Conservation (phyloP, 1,140 invertebrate genomes). For the Drosophila paulistorum region DNA sequence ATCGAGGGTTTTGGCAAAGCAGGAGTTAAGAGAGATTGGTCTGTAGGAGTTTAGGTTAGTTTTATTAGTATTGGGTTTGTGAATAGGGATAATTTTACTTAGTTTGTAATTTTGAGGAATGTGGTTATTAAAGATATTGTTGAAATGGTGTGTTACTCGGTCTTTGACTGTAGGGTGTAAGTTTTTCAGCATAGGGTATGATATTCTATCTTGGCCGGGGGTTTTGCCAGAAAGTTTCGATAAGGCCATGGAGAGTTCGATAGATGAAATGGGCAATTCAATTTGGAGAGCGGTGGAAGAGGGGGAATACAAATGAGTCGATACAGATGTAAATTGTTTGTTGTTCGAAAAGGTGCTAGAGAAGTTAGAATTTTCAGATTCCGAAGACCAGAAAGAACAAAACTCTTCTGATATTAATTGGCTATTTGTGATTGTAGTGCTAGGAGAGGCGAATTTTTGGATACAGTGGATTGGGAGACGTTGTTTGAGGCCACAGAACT, state of each 20-base stretch:
- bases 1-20: no score
- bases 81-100: conserved; percentile 19
- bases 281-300: not conserved
- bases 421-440: not conserved
- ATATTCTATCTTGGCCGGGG: conserved; percentile 21
- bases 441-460: not conserved
- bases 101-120: conserved; percentile 30
- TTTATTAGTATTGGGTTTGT: conserved; percentile 18
- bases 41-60: not conserved
- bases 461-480: conserved; percentile 8
- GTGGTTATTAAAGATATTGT: conserved; percentile 13
- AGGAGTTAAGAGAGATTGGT: not conserved
- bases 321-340: conserved; percentile 10
- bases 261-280: not conserved
- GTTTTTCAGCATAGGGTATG: conserved; percentile 17
- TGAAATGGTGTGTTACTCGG: conserved; percentile 15
- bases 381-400: not conserved
- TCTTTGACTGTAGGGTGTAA: not conserved
- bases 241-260: conserved; percentile 8
- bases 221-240: conserved; percentile 7
- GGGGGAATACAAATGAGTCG: not conserved
- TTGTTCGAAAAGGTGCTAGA: conserved; percentile 16
- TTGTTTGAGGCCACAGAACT: conserved; percentile 13
- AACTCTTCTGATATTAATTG: conserved; percentile 5
- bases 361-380: conserved; percentile 17